Evolutionary conservation across 2,113 vertebrate species (phyloP), one percentile per base, ranked within the genome.

Genomic region (Arothron firmamentum): DNA sequence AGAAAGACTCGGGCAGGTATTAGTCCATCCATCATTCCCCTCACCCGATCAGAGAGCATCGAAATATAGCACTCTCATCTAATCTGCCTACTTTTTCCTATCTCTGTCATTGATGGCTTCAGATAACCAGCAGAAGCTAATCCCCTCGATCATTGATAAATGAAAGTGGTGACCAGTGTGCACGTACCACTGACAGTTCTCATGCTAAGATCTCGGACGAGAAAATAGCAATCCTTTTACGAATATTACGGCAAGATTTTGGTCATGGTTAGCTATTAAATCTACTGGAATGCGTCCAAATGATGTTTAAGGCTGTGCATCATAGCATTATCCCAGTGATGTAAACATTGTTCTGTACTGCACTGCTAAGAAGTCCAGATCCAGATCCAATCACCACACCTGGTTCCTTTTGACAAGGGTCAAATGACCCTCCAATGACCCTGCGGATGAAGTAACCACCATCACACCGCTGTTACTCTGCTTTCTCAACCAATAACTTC

Each of bases 21-120:
- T 85, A 83, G 59, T 56, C 86, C 79, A 85, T 77, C 72, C 75
- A 83, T 86, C 85, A 90, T 63, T 61, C 85, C 75, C 79, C 79
- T 75, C 77, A 85, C 84, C 83, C 48, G 58, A 70, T 79, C 85
- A 80, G 42, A 78, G 75, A 81, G 76, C 70, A 75, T 81, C 78
- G 82, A 90, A 89, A 90, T 91, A 83, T 87, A 84, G 78, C 80
- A 80, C 71, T 82, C 59, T 86, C 66, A 71, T 74, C 80, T 73
- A 84, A 77, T 86, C 72, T 84, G 72, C 74, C 77, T 48, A 54
- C 20, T 58, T 85, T 84, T 62, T 62, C 77, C 68, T 77, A 70
- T 85, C 74, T 84, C 71, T 85, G 68, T 83, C 75, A 81, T 86
- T 75, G 16, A 62, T 62, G 49, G 83, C 70, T 66, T 51, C 72